Evolutionary conservation across 2,797 vertebrate genomes (phyloP), one percentile per base, ranked within the genome.

Genomic region (Danio tinwini): DNA sequence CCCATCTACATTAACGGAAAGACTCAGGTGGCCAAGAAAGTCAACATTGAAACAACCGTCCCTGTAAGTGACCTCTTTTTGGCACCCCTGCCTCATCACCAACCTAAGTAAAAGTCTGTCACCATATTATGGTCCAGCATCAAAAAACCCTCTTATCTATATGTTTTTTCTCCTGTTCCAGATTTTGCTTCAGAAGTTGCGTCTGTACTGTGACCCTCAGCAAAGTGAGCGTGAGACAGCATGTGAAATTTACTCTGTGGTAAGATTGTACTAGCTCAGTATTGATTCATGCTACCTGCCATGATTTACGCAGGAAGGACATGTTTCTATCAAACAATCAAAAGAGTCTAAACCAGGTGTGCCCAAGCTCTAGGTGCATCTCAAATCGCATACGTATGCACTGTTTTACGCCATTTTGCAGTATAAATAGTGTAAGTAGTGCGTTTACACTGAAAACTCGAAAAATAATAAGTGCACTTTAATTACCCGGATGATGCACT

Each of bases 171-270:
- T 45, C 58, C 52, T 11, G 8, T 71, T 1, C 72, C 68, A 91
- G 90, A 86, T 91, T 29, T 58, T 89, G 55, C 82, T 92, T 50
- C 91, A 91, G 84, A 91, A 90, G 78, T 82, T 91, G 39, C 87
- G 90, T 29, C 62, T 92, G 40, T 91, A 91, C 82, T 92, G 90
- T 83, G 89, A 92, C 42, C 90, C 90, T 0, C 75, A 82, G 71
- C 91, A 92, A 80, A 90, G 88, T 21, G 88, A 90, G 56, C 80
- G 87, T 17, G 91, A 92, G 81, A 88, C 88, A 1, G 90, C 89
- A 3, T 92, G 91, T 84, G 91, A 91, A 82, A 92, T 91, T 62
- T 86, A 81, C 53, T 87, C 87, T 7, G 90, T 91, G 87, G 90
- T 91, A 72, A 88, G 89, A 69, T 5, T 0, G 7, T 5, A 13